Conservation (phyloP, 2,113 vertebrate species). For the Holacanthus passer region DNA sequence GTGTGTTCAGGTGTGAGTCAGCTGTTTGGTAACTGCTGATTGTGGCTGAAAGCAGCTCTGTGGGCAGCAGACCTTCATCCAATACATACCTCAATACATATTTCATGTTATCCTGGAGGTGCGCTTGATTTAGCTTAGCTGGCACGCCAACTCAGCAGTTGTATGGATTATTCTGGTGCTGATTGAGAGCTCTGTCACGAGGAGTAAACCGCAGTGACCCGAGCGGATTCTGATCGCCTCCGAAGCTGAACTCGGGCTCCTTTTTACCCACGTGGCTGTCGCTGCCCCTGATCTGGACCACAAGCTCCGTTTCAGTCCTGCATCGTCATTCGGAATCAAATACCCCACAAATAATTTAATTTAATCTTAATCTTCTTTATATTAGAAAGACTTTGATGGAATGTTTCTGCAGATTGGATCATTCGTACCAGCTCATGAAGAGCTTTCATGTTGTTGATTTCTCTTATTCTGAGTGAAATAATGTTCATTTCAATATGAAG, state of each 20-base stretch:
- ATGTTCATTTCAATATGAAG: too few species aligned
- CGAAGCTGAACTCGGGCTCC: not conserved
- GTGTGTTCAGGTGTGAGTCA: slow-evolving; percentile 44
- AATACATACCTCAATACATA: slow-evolving; percentile 36
- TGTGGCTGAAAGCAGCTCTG: slow-evolving; percentile 26
- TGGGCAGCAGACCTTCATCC: slow-evolving; percentile 14
- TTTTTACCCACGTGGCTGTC: not conserved
- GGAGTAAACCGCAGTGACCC: not conserved
- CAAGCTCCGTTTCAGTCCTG: not conserved
- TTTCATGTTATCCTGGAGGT: slow-evolving; percentile 49
- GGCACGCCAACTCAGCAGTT: slow-evolving; percentile 15
- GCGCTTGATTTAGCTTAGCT: slow-evolving; percentile 51
- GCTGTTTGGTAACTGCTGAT: slow-evolving; percentile 60
- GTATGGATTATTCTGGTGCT: slow-evolving; percentile 24
- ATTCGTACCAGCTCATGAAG: too few species aligned
- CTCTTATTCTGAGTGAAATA: too few species aligned
- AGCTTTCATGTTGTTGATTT: too few species aligned
- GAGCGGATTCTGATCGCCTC: not conserved
- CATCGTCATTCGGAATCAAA: too few species aligned
- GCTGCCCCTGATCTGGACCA: not conserved
- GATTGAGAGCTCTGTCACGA: slow-evolving; percentile 29
- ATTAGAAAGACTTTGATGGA: too few species aligned
- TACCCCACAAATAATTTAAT: too few species aligned
- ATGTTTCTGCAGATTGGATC: too few species aligned
- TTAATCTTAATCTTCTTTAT: too few species aligned